Percentiles rank a stretch among this genome's conserved stretches.
These are phyloP conservation scores for Engraulis encrasicolus DNA, from an alignment of 2,113 vertebrate genomes.

Conservation along the genomic window DNA sequence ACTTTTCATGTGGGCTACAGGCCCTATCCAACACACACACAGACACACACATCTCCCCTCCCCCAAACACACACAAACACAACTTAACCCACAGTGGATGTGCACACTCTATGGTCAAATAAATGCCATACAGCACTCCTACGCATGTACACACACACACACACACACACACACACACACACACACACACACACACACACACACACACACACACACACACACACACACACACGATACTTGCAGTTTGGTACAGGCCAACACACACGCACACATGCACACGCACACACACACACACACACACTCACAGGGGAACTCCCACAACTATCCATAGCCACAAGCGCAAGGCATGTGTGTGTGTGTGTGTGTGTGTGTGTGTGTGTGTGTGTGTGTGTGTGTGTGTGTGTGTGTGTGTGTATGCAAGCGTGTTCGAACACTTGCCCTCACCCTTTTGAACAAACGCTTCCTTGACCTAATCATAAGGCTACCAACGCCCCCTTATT, in stretches of 20 bases:
- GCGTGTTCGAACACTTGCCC: no score
- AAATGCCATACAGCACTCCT: not conserved
- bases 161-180: not conserved
- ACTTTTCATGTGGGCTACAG: no score
- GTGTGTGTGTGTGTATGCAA: not conserved
- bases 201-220: conserved; percentile 15
- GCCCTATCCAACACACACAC: no score
- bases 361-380: not conserved
- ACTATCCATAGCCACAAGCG: not conserved
- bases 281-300: not conserved
- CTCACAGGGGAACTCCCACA: not conserved
- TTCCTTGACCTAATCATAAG: no score
- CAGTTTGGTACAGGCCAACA: no score
- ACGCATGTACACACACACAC: not conserved
- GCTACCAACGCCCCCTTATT: no score
- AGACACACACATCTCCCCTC: not conserved
- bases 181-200: not conserved
- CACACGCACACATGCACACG: not conserved
- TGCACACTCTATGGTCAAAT: no score
- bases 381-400: not conserved
- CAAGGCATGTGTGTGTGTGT: not conserved
- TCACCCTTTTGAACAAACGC: no score
- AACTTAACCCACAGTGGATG: not conserved
- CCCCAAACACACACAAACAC: not conserved
- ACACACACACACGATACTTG: not conserved